These are phyloP conservation scores for Periophthalmus modestus DNA, from an alignment of 2,113 vertebrate species.

Conservation along the genomic window DNA sequence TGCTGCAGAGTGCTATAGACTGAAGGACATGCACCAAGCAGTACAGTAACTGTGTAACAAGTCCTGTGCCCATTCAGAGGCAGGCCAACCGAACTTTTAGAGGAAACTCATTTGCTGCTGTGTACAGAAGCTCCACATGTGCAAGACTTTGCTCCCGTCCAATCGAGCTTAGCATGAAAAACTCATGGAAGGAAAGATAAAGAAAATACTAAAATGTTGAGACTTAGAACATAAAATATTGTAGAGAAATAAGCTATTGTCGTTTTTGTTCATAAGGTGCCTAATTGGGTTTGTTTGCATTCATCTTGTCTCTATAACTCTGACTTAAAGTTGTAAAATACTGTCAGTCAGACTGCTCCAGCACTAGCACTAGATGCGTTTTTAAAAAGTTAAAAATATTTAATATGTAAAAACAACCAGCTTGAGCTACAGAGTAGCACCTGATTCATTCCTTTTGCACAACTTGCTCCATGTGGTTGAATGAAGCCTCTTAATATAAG, in stretches of 20 bases:
- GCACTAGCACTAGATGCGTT: constrained; percentile 5
- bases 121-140: constrained; percentile 28
- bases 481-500: constrained; percentile 50
- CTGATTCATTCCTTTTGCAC: constrained; percentile 45
- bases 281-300: constrained; percentile 37
- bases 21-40: background rate
- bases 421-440: constrained; percentile 52
- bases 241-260: constrained; percentile 55
- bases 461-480: constrained; percentile 34
- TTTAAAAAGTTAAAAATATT: constrained; percentile 16
- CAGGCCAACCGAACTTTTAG: constrained; percentile 25
- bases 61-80: constrained; percentile 7
- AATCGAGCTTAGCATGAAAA: constrained; percentile 30
- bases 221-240: background rate
- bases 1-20: constrained; percentile 86
- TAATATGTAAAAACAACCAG: constrained; percentile 15
- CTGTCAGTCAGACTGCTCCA: constrained; percentile 6
- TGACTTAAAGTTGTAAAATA: constrained; percentile 4
- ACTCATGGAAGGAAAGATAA: constrained; percentile 4
- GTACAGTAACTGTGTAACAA: background rate
- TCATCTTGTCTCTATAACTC: constrained; percentile 9
- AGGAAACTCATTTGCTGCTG: constrained; percentile 44
- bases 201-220: background rate
- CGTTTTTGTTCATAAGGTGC: constrained; percentile 45
- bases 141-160: background rate